phyloP scores from a whole-genome alignment of 1,140 invertebrate genomes.

The Pseudachorutes palmiensis region DNA sequence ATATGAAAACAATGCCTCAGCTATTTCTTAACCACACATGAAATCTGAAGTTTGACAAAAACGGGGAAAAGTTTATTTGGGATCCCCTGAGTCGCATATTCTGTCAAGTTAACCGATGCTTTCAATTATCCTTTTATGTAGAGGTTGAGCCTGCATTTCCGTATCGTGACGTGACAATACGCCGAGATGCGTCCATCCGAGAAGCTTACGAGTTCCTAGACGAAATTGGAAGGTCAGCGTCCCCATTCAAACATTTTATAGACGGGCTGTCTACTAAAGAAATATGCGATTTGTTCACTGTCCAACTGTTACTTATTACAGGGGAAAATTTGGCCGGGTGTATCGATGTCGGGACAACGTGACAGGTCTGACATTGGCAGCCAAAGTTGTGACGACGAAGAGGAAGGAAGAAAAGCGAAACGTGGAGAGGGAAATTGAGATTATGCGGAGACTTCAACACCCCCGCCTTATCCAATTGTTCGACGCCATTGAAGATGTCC shows the following conservation, averaged over 20 bases:
- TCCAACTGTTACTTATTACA: constrained; percentile 43
- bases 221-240: constrained; percentile 52
- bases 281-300: too few species aligned
- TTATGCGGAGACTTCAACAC: constrained; percentile 89
- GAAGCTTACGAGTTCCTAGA: constrained; percentile 68
- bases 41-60: too few species aligned
- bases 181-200: constrained; percentile 65
- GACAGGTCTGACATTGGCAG: constrained; percentile 72
- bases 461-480: constrained; percentile 90
- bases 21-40: too few species aligned
- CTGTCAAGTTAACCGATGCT: too few species aligned
- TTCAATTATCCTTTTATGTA: constrained; percentile 47
- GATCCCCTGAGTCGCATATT: too few species aligned
- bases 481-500: constrained; percentile 76
- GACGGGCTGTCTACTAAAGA: too few species aligned
- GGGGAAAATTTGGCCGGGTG: constrained; percentile 97
- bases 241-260: neutral
- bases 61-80: too few species aligned
- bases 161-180: constrained; percentile 67
- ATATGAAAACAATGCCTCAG: too few species aligned
- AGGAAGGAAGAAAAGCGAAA: constrained; percentile 74
- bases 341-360: constrained; percentile 80
- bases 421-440: constrained; percentile 90
- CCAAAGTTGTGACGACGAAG: constrained; percentile 81
- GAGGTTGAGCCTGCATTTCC: constrained; percentile 76